Percentiles rank a stretch among this genome's conserved stretches.
Conservation (phyloP, 2,888 invertebrate species). For the Temnothorax unifasciatus region DNA sequence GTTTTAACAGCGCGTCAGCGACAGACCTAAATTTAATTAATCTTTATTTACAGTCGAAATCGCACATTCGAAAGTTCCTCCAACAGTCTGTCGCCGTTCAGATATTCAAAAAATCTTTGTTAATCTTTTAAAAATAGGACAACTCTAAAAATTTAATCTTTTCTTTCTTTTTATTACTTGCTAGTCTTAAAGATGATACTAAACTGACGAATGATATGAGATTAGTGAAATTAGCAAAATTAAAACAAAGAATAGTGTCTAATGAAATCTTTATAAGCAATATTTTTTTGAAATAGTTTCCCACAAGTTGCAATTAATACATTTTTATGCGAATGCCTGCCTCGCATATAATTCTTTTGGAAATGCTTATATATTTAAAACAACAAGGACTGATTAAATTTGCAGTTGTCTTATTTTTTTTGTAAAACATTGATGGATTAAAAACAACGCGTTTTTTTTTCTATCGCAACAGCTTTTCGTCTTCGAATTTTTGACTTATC, state of each 20-base stretch:
- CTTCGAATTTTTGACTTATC: conserved; percentile 29
- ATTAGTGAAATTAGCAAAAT: conserved; percentile 33
- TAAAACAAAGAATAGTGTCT: neutral
- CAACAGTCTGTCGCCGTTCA: conserved; percentile 37
- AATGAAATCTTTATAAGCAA: neutral
- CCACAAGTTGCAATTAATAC: neutral
- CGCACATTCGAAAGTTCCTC: conserved; percentile 41
- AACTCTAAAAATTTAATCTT: conserved; percentile 38
- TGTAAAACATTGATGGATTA: conserved; percentile 14
- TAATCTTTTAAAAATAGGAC: conserved; percentile 32
- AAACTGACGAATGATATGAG: neutral
- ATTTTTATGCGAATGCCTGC: conserved; percentile 40
- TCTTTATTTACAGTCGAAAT: conserved; percentile 73
- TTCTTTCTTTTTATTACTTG: neutral
- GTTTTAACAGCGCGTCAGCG: conserved; percentile 62
- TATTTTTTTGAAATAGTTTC: neutral
- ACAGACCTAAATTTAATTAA: conserved; percentile 71
- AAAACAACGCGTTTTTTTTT: conserved; percentile 40
- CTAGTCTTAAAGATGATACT: neutral
- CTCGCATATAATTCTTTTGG: conserved; percentile 15
- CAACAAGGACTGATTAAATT: conserved; percentile 28
- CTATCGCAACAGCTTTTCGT: conserved; percentile 17
- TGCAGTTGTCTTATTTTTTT: conserved; percentile 37
- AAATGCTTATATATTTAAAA: neutral
- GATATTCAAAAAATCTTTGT: conserved; percentile 37